These are phyloP conservation scores for Rousettus leschenaultii DNA, from an alignment of 2,113 vertebrate genomes.

Conservation along the genomic window DNA sequence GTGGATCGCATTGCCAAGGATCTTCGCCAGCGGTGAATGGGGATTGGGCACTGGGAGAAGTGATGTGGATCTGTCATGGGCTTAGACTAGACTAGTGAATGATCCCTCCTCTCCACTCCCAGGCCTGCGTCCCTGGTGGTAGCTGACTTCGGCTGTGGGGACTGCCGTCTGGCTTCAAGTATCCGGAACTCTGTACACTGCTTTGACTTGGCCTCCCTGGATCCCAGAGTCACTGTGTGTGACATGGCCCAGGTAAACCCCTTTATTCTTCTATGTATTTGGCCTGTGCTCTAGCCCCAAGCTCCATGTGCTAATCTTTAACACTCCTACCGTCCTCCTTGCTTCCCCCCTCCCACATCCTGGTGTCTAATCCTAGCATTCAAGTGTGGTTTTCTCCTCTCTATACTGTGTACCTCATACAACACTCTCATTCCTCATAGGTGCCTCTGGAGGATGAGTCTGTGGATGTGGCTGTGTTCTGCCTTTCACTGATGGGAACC, in stretches of 20 bases:
- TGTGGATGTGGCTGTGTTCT: constrained; percentile 93
- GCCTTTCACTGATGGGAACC: constrained; percentile 96
- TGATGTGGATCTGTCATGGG: not conserved
- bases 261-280: not conserved
- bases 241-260: constrained; percentile 92
- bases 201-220: constrained; percentile 91
- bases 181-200: constrained; percentile 92
- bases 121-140: constrained; percentile 90
- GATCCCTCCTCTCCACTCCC: not conserved
- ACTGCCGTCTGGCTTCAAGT: constrained; percentile 90
- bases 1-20: constrained; percentile 86
- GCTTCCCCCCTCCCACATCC: not conserved
- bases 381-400: not conserved
- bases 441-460: constrained; percentile 87
- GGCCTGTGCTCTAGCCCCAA: not conserved
- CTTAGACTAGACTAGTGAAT: not conserved
- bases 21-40: constrained; percentile 86
- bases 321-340: not conserved
- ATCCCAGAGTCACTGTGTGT: constrained; percentile 89
- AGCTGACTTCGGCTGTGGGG: constrained; percentile 96
- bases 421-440: constrained; percentile 71
- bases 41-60: not conserved
- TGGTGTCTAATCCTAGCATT: not conserved
- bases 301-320: not conserved
- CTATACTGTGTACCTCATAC: not conserved